Base-by-base conservation (phyloP, 2,888 invertebrate species). In the Pyrgus malvae region DNA sequence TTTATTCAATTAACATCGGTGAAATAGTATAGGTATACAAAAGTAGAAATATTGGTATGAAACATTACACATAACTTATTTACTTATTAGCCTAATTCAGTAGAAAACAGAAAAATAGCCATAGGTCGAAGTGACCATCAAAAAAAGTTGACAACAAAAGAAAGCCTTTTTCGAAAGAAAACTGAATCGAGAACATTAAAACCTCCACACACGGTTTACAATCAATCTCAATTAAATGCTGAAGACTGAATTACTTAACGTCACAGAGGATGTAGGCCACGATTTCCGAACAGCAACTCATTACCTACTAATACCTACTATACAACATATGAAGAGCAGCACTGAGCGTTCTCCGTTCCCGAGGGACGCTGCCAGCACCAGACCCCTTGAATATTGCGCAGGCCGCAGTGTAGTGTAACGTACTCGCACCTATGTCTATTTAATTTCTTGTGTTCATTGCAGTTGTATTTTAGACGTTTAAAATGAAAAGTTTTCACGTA, bases 251-350 rank as follows among this genome's bases (percentile, higher is more conserved):
- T 21, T 49, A 25, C 42, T 5, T 33, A 16, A 23, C 12, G 21
- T 27, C 14, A 19, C 17, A 33, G n/a, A 42, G 42, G 42, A 50
- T 41, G 40, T 49, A 49, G 49, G 23, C 50, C 50, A 42, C 42
- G 42, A 25, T 50, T 25, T 42, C 42, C 41, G 41, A 35, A 35
- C 25, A 33, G 42, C 33, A 33, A 46, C 50, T 42, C 42, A 50
- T 50, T 42, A 35, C n/a, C n/a, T n/a, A n/a, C n/a, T n/a, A n/a
- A n/a, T n/a, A n/a, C n/a, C n/a, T n/a, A n/a, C 50, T 50, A 41
- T 50, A 50, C 42, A 42, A 50, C 42, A 50, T 42, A 50, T 50
- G 33, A 50, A 50, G 50, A 50, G 50, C 49, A 40, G 40, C 49
- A 40, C 21, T 49, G 29, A 49, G 31, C 42, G 42, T 42, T 25